These are phyloP conservation scores for Drosophila anceps DNA, from an alignment of 2,888 invertebrate species.

Conservation along the genomic window DNA sequence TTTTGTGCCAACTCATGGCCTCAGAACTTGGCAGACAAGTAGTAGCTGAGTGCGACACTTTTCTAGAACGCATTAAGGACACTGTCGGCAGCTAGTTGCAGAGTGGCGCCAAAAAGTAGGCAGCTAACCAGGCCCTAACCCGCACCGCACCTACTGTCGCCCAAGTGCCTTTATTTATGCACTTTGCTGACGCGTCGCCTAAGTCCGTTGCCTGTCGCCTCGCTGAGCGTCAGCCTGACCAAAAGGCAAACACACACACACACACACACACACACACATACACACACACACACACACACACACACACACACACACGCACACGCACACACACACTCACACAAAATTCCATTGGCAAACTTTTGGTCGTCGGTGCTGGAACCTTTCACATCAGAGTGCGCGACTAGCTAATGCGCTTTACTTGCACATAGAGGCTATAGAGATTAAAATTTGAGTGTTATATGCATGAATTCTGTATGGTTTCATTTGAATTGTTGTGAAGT, in stretches of 20 bases:
- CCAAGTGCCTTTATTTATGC: constrained; percentile 61
- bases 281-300: constrained; percentile 35
- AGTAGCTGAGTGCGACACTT: constrained; percentile 47
- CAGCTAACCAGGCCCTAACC: constrained; percentile 29
- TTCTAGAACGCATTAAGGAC: constrained; percentile 41
- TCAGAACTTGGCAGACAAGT: constrained; percentile 51
- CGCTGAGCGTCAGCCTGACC: constrained; percentile 35
- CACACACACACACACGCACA: too few species aligned
- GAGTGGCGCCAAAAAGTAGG: constrained; percentile 61
- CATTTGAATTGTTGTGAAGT: background rate
- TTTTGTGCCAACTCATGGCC: constrained; percentile 57
- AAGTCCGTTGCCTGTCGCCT: constrained; percentile 28
- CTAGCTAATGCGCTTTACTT: background rate
- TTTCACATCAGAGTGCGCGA: background rate
- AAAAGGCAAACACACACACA: constrained; percentile 35
- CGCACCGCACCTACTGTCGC: background rate
- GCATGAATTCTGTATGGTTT: background rate
- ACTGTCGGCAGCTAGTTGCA: constrained; percentile 38
- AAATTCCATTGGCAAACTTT: constrained; percentile 66
- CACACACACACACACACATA: constrained; percentile 17
- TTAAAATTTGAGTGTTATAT: background rate
- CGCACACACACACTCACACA: constrained; percentile 8
- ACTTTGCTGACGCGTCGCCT: constrained; percentile 45
- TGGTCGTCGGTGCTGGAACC: constrained; percentile 5
- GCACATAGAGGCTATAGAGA: background rate